Conservation (phyloP, 2,113 vertebrate genomes). For the Gymnogyps californianus region DNA sequence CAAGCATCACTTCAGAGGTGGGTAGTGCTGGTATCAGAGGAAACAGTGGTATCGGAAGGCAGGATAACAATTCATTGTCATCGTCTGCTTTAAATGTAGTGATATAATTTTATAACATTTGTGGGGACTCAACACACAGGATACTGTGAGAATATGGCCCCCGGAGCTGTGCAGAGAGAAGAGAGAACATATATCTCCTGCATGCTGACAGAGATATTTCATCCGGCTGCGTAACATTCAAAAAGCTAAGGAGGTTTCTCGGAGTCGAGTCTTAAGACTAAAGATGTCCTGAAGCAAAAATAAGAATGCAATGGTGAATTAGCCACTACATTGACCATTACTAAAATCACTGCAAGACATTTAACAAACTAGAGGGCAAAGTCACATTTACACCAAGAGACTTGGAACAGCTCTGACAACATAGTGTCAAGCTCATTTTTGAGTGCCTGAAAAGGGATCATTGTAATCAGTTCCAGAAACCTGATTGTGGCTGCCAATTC, state of each 20-base stretch:
- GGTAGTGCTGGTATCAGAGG: not conserved
- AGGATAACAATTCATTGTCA: not conserved
- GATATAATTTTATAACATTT: not conserved
- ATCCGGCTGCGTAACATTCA: not conserved
- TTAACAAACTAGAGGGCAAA: constrained; percentile 21
- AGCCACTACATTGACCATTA: constrained; percentile 45
- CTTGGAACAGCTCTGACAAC: not conserved
- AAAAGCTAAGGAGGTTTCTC: not conserved
- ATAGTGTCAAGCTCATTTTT: not conserved
- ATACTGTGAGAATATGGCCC: not conserved
- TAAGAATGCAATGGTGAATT: constrained; percentile 34
- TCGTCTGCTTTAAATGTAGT: not conserved
- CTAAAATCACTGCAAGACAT: constrained; percentile 31
- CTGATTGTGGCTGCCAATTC: not conserved
- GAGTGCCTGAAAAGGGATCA: not conserved
- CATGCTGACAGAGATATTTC: not conserved
- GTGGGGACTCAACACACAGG: not conserved
- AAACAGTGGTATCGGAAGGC: not conserved
- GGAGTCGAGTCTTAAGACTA: not conserved
- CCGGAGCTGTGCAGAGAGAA: not conserved
- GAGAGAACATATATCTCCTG: not conserved
- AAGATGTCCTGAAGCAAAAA: constrained; percentile 28
- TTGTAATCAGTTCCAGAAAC: not conserved
- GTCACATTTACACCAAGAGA: not conserved
- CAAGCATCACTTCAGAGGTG: not conserved